Percentiles rank a stretch among this genome's conserved stretches.
Conservation (phyloP, 2,113 vertebrate species). For the Cebus imitator region DNA sequence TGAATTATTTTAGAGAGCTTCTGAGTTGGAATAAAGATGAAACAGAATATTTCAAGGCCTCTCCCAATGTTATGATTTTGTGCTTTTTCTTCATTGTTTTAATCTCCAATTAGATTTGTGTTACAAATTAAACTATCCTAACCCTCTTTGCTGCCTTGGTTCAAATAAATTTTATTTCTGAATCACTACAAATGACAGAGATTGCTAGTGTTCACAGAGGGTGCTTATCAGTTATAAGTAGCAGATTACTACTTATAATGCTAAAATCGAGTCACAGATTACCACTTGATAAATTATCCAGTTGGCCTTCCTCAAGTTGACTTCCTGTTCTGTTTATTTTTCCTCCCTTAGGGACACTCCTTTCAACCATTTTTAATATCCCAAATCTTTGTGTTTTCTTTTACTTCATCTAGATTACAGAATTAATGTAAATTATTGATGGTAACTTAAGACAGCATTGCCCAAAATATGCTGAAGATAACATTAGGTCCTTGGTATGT, state of each 20-base stretch:
- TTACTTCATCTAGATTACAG: neutral
- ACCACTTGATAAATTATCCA: neutral
- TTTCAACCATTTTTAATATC: neutral
- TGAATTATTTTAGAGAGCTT: conserved; percentile 27
- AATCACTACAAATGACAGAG: neutral
- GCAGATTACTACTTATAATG: neutral
- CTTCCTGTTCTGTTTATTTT: neutral
- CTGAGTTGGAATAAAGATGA: neutral
- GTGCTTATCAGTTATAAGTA: neutral
- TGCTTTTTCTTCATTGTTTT: conserved; percentile 28
- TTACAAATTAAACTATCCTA: conserved; percentile 9
- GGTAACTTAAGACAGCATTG: neutral
- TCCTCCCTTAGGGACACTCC: neutral
- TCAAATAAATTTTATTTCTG: conserved; percentile 17
- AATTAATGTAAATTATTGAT: neutral
- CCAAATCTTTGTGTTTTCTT: neutral
- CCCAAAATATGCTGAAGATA: neutral
- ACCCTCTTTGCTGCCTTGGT: neutral
- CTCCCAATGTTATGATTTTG: neutral
- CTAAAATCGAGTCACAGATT: neutral
- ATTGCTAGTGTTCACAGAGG: neutral
- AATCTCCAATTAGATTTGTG: neutral
- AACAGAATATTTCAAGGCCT: neutral
- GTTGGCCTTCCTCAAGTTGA: neutral
- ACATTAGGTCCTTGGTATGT: neutral